These are phyloP conservation scores for Ictidomys tridecemlineatus DNA, from an alignment of 2,113 vertebrate species.

Conservation along the genomic window DNA sequence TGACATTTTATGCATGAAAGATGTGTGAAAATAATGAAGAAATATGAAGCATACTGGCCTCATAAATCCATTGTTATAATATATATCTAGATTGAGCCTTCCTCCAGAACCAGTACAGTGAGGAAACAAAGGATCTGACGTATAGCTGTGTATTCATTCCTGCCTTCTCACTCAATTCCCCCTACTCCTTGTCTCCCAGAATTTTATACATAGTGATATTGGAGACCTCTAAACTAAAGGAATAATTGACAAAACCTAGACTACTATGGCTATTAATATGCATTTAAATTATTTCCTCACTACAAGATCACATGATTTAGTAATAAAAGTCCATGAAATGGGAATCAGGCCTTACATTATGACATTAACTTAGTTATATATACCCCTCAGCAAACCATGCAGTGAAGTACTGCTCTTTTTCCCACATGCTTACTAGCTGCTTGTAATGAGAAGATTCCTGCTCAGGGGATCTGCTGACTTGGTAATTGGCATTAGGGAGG, in stretches of 20 bases:
- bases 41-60: neutral
- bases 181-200: neutral
- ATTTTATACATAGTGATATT: neutral
- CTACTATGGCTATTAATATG: neutral
- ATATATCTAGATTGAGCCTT: neutral
- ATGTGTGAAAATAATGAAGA: slow-evolving; percentile 1
- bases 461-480: neutral
- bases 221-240: neutral
- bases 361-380: no score
- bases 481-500: neutral
- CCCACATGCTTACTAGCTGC: accelerated
- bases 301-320: neutral
- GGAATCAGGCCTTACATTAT: neutral
- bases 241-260: neutral
- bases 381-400: neutral
- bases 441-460: neutral
- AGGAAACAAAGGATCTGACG: neutral
- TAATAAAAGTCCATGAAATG: neutral
- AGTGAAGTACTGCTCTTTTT: neutral
- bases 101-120: neutral
- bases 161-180: neutral
- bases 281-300: neutral
- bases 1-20: slow-evolving; percentile 20
- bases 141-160: neutral
- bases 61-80: neutral